These are phyloP conservation scores for Wiebesia pumilae DNA, from an alignment of 1,140 invertebrate species.

Conservation along the genomic window DNA sequence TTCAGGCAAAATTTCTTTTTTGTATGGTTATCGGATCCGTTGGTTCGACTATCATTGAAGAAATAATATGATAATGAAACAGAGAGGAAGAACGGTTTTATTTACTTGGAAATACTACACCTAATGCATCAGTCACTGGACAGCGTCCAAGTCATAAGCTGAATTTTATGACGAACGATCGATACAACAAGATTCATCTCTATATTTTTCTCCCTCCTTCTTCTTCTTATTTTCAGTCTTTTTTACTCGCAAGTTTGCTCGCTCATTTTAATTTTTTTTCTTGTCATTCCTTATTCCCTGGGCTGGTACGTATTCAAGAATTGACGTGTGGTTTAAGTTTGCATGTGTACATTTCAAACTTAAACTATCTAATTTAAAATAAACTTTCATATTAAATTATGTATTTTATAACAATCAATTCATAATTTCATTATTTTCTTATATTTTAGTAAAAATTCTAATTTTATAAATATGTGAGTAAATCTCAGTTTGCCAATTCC, in stretches of 20 bases:
- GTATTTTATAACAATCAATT: too few species aligned
- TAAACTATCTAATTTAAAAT: too few species aligned
- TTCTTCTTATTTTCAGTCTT: not conserved
- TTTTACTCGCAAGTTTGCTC: not conserved
- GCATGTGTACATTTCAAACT: not conserved
- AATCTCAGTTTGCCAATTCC: too few species aligned
- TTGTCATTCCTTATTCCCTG: conserved; percentile 17
- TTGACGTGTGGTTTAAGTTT: not conserved
- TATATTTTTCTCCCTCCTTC: conserved; percentile 45
- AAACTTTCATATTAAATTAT: too few species aligned
- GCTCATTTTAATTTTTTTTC: conserved; percentile 14
- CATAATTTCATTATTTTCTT: too few species aligned
- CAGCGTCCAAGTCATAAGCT: conserved; percentile 75
- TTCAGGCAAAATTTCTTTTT: not conserved
- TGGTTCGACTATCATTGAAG: not conserved
- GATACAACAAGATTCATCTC: conserved; percentile 70
- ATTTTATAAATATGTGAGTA: too few species aligned
- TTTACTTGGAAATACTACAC: conserved; percentile 68
- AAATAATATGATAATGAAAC: not conserved
- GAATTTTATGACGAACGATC: conserved; percentile 73
- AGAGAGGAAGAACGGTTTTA: conserved; percentile 43
- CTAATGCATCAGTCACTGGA: conserved; percentile 75
- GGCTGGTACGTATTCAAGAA: not conserved
- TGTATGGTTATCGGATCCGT: not conserved
- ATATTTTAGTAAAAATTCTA: too few species aligned